A percentile compares a stretch with the other conserved stretches of the same genome.
These are phyloP conservation scores for Himalopsyche anomala DNA, from an alignment of 2,888 invertebrate genomes.

Conservation along the genomic window DNA sequence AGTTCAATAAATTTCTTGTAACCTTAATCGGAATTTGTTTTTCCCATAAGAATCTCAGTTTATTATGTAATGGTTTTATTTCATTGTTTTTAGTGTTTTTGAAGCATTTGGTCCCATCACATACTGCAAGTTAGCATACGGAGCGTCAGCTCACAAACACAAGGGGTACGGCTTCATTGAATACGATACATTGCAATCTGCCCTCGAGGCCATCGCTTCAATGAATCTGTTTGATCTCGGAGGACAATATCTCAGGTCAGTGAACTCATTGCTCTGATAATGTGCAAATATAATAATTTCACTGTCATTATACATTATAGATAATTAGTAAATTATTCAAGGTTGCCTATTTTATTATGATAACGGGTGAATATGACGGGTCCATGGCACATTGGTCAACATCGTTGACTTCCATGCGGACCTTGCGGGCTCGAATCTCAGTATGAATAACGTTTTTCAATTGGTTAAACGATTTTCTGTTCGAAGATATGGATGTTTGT, in stretches of 20 bases:
- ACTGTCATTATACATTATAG: background rate
- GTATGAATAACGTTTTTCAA: too few species aligned
- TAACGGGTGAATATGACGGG: too few species aligned
- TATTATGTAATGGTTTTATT: constrained; percentile 19
- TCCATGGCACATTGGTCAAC: too few species aligned
- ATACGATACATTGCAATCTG: constrained; percentile 94
- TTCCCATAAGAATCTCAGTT: background rate
- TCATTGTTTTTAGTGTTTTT: constrained; percentile 85
- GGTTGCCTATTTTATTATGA: too few species aligned
- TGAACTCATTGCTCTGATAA: constrained; percentile 6
- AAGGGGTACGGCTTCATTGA: constrained; percentile 99
- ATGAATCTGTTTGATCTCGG: constrained; percentile 99
- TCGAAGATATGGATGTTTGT: too few species aligned
- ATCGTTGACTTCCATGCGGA: too few species aligned
- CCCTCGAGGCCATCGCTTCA: constrained; percentile 96
- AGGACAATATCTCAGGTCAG: constrained; percentile 87
- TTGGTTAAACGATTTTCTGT: too few species aligned
- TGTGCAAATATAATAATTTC: background rate
- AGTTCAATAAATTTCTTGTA: background rate
- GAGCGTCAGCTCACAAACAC: constrained; percentile 91
- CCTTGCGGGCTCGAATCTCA: too few species aligned
- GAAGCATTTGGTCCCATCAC: constrained; percentile 99
- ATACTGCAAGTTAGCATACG: constrained; percentile 94
- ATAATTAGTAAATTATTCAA: background rate
- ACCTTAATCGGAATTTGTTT: background rate